A percentile compares a stretch with the other conserved stretches of the same genome.
phyloP scores from a whole-genome alignment of 1,140 invertebrate species.

The Apocrypta bakeri region DNA sequence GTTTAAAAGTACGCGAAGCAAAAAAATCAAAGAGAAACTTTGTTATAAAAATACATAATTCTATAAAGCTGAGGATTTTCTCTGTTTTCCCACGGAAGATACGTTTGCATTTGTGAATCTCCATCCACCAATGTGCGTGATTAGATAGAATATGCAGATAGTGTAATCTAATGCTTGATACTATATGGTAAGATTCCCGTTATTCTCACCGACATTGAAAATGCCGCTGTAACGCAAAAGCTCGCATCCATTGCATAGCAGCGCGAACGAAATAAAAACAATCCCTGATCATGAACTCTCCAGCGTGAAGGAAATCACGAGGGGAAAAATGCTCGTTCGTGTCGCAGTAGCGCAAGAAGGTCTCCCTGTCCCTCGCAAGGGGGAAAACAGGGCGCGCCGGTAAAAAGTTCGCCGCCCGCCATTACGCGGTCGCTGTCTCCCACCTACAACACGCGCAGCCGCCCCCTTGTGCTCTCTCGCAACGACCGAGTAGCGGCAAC shows the following conservation, averaged over 20 bases:
- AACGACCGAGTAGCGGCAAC: background rate
- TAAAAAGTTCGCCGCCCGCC: slow-evolving; percentile 46
- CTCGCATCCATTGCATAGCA: background rate
- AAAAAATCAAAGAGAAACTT: background rate
- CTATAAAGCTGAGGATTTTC: background rate
- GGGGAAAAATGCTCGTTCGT: background rate
- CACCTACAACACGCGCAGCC: slow-evolving; percentile 15
- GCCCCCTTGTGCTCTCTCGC: slow-evolving; percentile 19
- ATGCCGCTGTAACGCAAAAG: background rate
- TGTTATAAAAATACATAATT: background rate
- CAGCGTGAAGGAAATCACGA: background rate
- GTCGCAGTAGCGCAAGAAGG: background rate
- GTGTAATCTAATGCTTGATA: background rate
- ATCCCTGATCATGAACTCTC: background rate
- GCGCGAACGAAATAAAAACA: slow-evolving; percentile 9
- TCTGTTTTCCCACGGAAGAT: background rate
- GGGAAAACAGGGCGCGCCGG: slow-evolving; percentile 31
- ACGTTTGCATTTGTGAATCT: background rate
- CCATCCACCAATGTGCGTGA: background rate
- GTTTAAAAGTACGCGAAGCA: too few relatives aligned
- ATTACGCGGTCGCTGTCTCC: slow-evolving; percentile 45
- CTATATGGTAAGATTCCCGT: background rate
- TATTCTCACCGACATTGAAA: background rate
- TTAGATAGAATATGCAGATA: background rate
- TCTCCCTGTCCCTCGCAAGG: background rate